A percentile compares a stretch with the other conserved stretches of the same genome.
phyloP scores from a whole-genome alignment of 2,797 vertebrate genomes.

The Syngnathus acus region DNA sequence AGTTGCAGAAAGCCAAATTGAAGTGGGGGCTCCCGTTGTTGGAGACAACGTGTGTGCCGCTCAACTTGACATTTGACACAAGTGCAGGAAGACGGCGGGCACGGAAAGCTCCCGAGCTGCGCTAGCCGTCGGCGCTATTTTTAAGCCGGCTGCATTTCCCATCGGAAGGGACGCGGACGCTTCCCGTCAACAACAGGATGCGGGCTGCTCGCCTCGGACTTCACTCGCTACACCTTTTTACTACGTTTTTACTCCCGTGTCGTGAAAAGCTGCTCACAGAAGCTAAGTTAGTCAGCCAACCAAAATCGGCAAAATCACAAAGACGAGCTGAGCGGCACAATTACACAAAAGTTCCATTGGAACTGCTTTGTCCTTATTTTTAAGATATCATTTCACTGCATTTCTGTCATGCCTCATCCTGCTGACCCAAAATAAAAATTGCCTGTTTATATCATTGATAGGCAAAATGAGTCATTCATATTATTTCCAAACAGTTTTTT shows the following conservation, averaged over 20 bases:
- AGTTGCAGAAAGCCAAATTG: no score
- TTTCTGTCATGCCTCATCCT: no score
- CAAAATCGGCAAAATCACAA: background rate
- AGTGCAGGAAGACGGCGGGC: background rate
- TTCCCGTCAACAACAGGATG: constrained; percentile 10
- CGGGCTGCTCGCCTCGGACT: background rate
- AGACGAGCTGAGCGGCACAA: no score
- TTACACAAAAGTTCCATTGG: no score
- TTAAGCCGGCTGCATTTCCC: background rate
- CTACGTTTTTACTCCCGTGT: background rate
- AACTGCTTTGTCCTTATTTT: no score
- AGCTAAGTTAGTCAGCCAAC: background rate
- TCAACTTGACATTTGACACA: background rate
- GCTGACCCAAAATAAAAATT: no score
- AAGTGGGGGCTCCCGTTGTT: no score
- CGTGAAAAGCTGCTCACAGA: background rate
- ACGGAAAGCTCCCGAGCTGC: background rate
- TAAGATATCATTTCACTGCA: no score
- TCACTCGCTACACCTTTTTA: background rate
- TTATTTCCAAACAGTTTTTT: background rate
- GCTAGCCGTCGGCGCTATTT: background rate
- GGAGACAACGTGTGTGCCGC: background rate
- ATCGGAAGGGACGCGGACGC: background rate
- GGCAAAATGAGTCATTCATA: background rate
- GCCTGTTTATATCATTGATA: background rate